Conservation (phyloP, 2,888 invertebrate species). For the Tipula confusa region DNA sequence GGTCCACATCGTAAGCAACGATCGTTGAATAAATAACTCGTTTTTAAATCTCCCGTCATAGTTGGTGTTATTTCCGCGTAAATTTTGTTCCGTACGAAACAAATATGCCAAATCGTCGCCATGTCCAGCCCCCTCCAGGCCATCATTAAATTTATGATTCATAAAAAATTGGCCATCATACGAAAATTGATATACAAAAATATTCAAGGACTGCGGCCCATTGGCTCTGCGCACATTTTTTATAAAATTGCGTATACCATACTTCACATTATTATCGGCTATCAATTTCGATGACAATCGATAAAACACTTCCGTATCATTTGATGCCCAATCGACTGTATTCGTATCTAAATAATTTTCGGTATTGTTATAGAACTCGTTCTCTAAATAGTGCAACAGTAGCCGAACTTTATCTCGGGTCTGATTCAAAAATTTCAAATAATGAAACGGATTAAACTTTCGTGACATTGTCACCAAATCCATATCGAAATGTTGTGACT, state of each 20-base stretch:
- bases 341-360: not conserved
- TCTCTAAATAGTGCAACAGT: not conserved
- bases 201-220: not conserved
- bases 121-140: not conserved
- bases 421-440: not conserved
- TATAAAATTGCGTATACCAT: not conserved
- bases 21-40: not conserved
- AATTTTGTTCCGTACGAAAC: not conserved
- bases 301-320: not conserved
- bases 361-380: not conserved
- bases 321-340: not conserved
- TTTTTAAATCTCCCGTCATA: not conserved
- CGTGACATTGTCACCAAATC: not conserved
- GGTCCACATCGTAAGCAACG: not conserved
- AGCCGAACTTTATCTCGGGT: not conserved
- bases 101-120: not conserved
- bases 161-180: not conserved
- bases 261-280: not conserved
- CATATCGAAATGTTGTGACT: not conserved
- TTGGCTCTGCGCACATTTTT: not conserved
- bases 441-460: not conserved
- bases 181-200: conserved; percentile 13
- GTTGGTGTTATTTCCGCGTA: not conserved
- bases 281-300: not conserved
- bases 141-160: not conserved